A percentile compares a stretch with the other conserved stretches of the same genome.
Conservation (phyloP, 2,888 invertebrate species). For the Chaetoderma sp. region DNA sequence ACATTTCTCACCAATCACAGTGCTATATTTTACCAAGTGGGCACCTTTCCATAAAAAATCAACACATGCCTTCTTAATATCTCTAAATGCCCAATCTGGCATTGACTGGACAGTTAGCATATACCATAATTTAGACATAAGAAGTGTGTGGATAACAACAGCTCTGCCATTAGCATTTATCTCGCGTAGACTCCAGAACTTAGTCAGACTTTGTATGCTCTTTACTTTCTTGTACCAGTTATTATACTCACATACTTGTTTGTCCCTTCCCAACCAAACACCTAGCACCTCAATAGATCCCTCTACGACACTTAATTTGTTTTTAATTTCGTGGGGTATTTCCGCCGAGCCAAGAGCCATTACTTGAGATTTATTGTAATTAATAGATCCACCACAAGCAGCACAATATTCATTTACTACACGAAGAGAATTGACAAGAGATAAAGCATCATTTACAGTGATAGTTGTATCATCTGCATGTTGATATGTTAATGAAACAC, state of each 20-base stretch:
- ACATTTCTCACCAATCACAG: neutral
- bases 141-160: neutral
- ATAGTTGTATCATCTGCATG: slow-evolving; percentile 22
- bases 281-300: neutral
- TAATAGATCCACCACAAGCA: slow-evolving; percentile 29
- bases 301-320: neutral
- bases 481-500: neutral
- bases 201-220: neutral
- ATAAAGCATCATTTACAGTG: neutral
- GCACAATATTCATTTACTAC: slow-evolving; percentile 7
- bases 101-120: neutral
- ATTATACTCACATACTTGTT: neutral
- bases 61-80: neutral
- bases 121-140: neutral
- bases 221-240: neutral
- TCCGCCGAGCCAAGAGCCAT: neutral
- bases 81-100: neutral
- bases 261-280: neutral
- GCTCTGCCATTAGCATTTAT: neutral
- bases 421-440: neutral
- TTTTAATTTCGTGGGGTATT: no score
- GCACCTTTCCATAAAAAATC: slow-evolving; percentile 3
- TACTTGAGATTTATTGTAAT: slow-evolving; percentile 11
- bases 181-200: neutral
- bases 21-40: neutral